These are phyloP conservation scores for Heliothis subflexa DNA, from an alignment of 1,140 invertebrate species.

Conservation along the genomic window DNA sequence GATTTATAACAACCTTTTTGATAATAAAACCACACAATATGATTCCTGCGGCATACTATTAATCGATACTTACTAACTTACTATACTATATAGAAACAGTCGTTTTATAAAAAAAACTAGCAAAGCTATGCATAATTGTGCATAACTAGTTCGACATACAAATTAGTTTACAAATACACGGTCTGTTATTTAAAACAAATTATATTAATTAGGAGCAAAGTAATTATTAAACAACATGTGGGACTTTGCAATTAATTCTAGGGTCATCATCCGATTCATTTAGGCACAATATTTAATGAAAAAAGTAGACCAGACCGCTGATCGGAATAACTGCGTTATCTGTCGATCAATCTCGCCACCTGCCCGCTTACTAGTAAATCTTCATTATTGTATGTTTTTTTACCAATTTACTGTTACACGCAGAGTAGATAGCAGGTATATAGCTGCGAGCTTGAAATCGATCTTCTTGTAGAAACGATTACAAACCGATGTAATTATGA, in stretches of 20 bases:
- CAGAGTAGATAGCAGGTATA: slow-evolving; percentile 21
- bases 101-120: no score
- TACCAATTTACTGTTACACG: slow-evolving; percentile 73
- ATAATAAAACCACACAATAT: no score
- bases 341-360: slow-evolving; percentile 73
- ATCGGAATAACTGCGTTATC: slow-evolving; percentile 64
- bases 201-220: background rate
- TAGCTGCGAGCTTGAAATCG: slow-evolving; percentile 47
- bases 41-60: no score
- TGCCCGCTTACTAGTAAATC: slow-evolving; percentile 72
- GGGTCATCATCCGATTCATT: slow-evolving; percentile 34
- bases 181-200: no score
- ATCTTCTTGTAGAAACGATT: slow-evolving; percentile 47
- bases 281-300: slow-evolving; percentile 48
- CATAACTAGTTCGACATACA: no score
- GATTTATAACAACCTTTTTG: no score
- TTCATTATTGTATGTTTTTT: slow-evolving; percentile 77
- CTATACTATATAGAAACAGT: no score
- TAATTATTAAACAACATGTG: slow-evolving; percentile 3
- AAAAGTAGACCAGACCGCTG: slow-evolving; percentile 55
- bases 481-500: slow-evolving; percentile 48
- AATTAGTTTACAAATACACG: no score
- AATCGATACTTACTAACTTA: no score
- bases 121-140: no score
- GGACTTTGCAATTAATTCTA: background rate